Conservation (phyloP, 1,140 invertebrate genomes). For the Sitodiplosis mosellana region DNA sequence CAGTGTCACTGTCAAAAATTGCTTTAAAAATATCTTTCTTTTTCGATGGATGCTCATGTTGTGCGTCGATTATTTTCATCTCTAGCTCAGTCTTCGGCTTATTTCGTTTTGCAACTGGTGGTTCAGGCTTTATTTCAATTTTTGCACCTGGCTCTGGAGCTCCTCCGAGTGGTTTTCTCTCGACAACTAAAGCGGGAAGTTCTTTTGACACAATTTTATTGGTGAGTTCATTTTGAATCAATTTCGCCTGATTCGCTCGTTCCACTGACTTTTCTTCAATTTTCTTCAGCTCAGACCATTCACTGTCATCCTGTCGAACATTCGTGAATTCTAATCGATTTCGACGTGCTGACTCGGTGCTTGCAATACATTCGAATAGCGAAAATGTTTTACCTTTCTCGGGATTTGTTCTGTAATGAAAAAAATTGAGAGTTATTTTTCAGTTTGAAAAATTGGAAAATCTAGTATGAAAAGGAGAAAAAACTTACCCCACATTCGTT, state of each 20-base stretch:
- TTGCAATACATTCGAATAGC: neutral
- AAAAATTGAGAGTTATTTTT: neutral
- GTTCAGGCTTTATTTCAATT: neutral
- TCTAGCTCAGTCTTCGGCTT: constrained; percentile 15
- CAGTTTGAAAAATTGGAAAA: neutral
- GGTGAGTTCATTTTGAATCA: no score
- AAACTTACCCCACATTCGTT: constrained; percentile 36
- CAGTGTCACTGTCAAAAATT: constrained; percentile 36
- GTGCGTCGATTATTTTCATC: constrained; percentile 18
- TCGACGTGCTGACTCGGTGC: neutral
- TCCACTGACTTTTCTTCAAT: no score
- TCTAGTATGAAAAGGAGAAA: neutral
- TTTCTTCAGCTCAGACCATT: no score
- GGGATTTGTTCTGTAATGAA: neutral
- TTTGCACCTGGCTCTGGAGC: neutral
- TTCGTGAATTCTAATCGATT: no score
- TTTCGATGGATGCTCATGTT: constrained; percentile 25
- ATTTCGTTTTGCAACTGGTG: neutral
- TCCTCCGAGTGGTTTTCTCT: neutral
- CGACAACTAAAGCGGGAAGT: no score
- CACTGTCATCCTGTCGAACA: no score
- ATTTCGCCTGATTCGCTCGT: no score
- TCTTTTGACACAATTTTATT: no score
- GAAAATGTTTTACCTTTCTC: neutral
- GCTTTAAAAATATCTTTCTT: constrained; percentile 38